A percentile compares a stretch with the other conserved stretches of the same genome.
Conservation (phyloP, 2,888 invertebrate species). For the Drosophila pseudotakahashii region DNA sequence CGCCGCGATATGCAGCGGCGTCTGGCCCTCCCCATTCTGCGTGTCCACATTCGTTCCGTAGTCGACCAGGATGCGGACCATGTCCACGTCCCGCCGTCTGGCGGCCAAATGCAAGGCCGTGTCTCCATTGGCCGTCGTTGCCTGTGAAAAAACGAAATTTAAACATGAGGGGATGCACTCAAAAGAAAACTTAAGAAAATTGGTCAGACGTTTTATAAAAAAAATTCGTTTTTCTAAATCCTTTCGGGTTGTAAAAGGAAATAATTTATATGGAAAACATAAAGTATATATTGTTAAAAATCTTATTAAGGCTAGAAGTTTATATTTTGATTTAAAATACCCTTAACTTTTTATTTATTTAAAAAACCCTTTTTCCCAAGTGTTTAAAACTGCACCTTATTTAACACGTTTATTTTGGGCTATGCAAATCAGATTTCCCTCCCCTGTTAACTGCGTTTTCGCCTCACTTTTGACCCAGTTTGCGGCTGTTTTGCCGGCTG, state of each 20-base stretch:
- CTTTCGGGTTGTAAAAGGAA: too few species aligned
- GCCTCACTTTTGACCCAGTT: conserved; percentile 71
- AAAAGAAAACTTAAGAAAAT: not conserved
- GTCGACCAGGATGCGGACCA: conserved; percentile 96
- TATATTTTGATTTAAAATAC: too few species aligned
- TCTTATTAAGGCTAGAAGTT: too few species aligned
- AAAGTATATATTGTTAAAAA: too few species aligned
- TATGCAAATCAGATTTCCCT: conserved; percentile 60
- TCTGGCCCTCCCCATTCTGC: conserved; percentile 97
- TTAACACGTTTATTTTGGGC: conserved; percentile 53
- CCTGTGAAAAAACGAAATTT: conserved; percentile 83
- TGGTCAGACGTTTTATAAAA: not conserved
- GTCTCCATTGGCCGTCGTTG: conserved; percentile 94
- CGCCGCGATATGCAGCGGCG: conserved; percentile 97
- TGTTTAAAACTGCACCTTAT: conserved; percentile 30
- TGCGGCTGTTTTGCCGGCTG: conserved; percentile 57
- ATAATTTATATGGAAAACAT: too few species aligned
- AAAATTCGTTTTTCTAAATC: too few species aligned
- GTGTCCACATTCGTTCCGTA: conserved; percentile 96
- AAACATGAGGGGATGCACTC: conserved; percentile 21
- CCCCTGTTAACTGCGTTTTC: conserved; percentile 62
- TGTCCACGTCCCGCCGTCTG: conserved; percentile 95
- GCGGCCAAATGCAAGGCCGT: conserved; percentile 97
- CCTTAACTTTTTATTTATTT: too few species aligned
- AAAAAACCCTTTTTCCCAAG: not conserved